Base-by-base conservation (phyloP, 2,888 invertebrate species). In the Ophraella communa region DNA sequence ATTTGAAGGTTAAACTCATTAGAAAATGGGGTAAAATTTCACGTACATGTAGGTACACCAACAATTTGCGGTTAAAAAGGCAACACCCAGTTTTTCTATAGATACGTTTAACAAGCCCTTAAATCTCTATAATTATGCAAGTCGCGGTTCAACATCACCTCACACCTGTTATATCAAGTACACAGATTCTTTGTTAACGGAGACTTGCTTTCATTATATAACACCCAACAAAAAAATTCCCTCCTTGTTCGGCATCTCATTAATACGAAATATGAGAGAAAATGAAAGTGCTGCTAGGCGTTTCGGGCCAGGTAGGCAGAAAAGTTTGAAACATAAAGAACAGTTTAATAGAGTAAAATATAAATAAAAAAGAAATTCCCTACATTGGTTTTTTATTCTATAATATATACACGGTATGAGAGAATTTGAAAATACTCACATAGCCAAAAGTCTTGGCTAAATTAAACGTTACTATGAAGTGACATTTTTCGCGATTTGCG, bases 151-250 rank as follows among this genome's bases (percentile, higher is more conserved):
- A 44, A 60, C 42, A 24, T 60, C 42, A 60, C 44, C 60, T 60
- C 53, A 60, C 60, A 60, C 60, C 60, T 60, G 60, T 60, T 60
- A 52, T 60, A 52, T 44, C 52, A 60, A 58, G 52, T 53, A 30
- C 30, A 60, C 52, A 53, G 52, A 60, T 60, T 52, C 52, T 60
- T 60, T 60, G 53, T 60, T 52, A 53, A 44, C 60, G 52, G 44
- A n/a, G 52, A 60, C 23, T 53, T 30, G 49, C 30, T 49, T 59
- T 59, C 27, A 30, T 60, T 60, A 60, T 60, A 20, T 27, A 60
- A 60, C 30, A 52, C 42, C 42, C 23, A 60, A 44, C 39, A 30
- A 53, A 60, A 59, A 60, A 33, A 14, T 14, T 7, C 39, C 39
- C 14, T 44, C 44, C 45, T 45, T 39, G 57, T 1, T 56, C 18